Evolutionary conservation across 2,797 vertebrate species (phyloP).

Genomic region (Natrix natrix): DNA sequence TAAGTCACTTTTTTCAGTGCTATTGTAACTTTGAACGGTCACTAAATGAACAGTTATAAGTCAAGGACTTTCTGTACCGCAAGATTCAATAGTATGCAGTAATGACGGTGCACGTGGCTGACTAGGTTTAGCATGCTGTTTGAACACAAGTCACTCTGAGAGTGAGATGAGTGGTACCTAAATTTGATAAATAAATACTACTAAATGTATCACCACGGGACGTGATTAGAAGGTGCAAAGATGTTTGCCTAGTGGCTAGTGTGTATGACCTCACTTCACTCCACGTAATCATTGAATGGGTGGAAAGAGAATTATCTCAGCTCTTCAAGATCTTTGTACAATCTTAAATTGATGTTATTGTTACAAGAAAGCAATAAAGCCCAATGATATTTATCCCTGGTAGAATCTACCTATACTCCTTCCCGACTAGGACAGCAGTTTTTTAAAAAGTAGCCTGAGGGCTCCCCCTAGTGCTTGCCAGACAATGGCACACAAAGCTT

Average conservation of each 20-base stretch:
- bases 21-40: neutral
- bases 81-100: neutral
- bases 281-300: neutral
- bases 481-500: fast-evolving
- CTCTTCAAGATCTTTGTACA: neutral
- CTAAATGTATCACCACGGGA: neutral
- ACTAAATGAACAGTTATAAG: neutral
- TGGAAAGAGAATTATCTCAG: neutral
- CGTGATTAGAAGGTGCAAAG: neutral
- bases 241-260: neutral
- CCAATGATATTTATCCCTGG: neutral
- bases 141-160: neutral
- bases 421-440: neutral
- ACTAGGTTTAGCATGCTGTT: neutral
- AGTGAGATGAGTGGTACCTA: neutral
- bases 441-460: conserved; percentile 3
- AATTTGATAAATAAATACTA: neutral
- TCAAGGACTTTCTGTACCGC: neutral
- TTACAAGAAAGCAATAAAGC: neutral
- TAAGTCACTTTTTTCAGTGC: neutral
- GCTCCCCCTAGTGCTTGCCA: conserved; percentile 14
- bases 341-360: neutral
- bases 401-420: neutral
- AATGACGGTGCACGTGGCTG: neutral
- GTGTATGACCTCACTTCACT: neutral